phyloP scores from a whole-genome alignment of 2,113 vertebrate species.

The Uria lomvia region DNA sequence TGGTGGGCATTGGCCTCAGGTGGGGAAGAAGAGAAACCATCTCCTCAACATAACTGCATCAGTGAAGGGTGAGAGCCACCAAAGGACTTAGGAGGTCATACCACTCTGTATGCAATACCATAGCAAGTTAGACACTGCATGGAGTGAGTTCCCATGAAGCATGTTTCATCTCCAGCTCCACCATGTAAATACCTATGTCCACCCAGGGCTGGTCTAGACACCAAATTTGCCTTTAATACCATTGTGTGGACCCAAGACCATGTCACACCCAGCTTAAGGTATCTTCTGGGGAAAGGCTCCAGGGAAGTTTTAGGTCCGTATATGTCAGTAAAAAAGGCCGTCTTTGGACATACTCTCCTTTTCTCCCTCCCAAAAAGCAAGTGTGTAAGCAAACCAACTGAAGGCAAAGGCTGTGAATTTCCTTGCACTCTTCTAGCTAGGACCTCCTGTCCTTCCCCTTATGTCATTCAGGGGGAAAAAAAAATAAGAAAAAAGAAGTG shows the following conservation, averaged over 20 bases:
- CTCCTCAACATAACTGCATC: neutral
- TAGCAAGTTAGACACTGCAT: neutral
- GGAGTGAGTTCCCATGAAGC: neutral
- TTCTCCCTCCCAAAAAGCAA: neutral
- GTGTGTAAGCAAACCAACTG: neutral
- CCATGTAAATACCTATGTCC: rapidly evolving
- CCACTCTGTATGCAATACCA: rapidly evolving
- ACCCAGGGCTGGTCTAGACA: neutral
- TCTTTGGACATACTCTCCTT: neutral
- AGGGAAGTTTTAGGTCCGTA: neutral
- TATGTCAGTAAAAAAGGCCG: neutral
- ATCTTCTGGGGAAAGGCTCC: neutral
- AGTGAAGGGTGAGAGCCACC: neutral
- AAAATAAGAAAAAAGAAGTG: neutral
- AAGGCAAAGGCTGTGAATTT: neutral
- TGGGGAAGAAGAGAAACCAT: neutral
- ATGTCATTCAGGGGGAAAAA: neutral
- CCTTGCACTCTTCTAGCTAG: neutral
- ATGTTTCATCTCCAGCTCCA: neutral
- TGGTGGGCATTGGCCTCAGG: neutral
- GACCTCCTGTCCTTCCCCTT: neutral
- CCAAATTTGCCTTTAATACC: neutral
- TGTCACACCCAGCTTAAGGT: neutral
- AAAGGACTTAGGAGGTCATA: neutral
- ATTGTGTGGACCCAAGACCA: neutral